Evolutionary conservation across 2,888 invertebrate species (phyloP).

Genomic region (Caenorhabditis drosophilae): DNA sequence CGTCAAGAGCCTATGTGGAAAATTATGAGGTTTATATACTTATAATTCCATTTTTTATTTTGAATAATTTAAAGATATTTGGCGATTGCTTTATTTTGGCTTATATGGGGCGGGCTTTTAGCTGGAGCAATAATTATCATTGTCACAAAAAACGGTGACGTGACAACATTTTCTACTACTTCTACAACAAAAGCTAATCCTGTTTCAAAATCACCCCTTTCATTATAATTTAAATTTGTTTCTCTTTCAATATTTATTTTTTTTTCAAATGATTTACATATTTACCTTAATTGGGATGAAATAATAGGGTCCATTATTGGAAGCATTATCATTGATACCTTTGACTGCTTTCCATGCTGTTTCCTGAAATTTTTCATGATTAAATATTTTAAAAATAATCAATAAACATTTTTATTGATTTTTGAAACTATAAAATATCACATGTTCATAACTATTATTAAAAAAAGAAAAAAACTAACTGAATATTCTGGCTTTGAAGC

Average conservation of each 20-base stretch:
- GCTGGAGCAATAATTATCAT: conserved; percentile 45
- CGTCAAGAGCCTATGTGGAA: conserved; percentile 27
- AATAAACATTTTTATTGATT: not conserved
- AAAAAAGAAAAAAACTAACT: conserved; percentile 30
- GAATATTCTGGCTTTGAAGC: conserved; percentile 42
- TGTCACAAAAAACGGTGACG: conserved; percentile 41
- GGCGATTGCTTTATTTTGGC: conserved; percentile 37
- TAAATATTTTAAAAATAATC: not conserved
- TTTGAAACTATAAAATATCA: conserved; percentile 1
- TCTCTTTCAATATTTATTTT: too few relatives aligned
- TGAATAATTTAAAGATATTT: conserved; percentile 11
- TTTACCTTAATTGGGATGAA: conserved; percentile 49
- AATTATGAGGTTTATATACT: conserved; percentile 11
- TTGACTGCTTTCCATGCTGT: conserved; percentile 44
- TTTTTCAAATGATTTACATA: not conserved
- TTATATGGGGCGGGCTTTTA: conserved; percentile 40
- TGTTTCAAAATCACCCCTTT: not conserved
- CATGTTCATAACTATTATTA: too few relatives aligned
- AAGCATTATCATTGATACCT: conserved; percentile 46
- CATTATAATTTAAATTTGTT: too few relatives aligned
- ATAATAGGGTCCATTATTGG: conserved; percentile 53
- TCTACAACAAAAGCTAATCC: not conserved
- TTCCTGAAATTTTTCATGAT: conserved; percentile 30
- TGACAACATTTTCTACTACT: conserved; percentile 21
- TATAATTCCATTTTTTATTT: conserved; percentile 5